Evolutionary conservation across 2,113 vertebrate species (phyloP).

Genomic region (Mustelus asterias): DNA sequence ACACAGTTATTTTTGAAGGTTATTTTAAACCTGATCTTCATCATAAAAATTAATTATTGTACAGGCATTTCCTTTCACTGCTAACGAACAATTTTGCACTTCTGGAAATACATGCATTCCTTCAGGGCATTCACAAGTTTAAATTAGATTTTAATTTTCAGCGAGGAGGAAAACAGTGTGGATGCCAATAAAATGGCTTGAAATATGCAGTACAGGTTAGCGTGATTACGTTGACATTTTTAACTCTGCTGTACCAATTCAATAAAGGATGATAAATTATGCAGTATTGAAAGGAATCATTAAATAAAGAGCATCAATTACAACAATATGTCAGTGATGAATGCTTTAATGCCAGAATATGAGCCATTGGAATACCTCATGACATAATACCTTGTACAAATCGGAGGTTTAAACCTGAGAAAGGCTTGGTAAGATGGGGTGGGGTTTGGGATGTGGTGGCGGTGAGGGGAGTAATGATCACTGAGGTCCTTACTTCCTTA

Average conservation of each 20-base stretch:
- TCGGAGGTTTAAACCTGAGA: neutral
- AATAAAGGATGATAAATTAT: neutral
- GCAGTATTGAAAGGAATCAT: neutral
- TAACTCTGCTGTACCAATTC: neutral
- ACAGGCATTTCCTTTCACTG: neutral
- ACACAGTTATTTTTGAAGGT: neutral
- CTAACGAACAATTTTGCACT: neutral
- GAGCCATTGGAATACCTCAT: neutral
- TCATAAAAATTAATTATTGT: neutral
- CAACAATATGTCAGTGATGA: neutral
- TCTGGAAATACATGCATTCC: neutral
- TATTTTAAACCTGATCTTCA: neutral
- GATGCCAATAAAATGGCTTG: neutral
- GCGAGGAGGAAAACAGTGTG: neutral
- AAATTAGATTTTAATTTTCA: neutral
- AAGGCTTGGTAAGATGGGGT: neutral
- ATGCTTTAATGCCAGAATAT: too few relatives aligned
- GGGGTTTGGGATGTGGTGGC: neutral
- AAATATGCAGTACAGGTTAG: neutral
- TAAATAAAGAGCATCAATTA: conserved; percentile 7
- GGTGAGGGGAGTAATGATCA: neutral
- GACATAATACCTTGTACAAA: neutral
- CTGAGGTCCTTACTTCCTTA: neutral
- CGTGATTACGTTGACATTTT: neutral
- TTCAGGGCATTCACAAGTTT: neutral